Percentiles rank a stretch among this genome's conserved stretches.
Evolutionary conservation across 2,113 vertebrate species (phyloP).

Genomic region (Ophiodon elongatus): DNA sequence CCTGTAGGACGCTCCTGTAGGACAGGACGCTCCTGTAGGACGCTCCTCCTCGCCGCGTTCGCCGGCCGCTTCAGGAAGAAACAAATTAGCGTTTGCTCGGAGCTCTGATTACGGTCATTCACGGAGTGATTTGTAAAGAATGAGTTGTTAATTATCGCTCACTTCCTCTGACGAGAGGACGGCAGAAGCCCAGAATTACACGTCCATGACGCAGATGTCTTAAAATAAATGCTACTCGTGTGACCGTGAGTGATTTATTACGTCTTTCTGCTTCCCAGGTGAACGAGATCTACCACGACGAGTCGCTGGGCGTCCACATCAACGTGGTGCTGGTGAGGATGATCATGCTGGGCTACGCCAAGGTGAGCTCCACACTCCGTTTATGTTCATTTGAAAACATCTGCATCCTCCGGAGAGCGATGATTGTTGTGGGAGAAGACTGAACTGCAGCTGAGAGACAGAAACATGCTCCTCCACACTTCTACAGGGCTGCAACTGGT

Average conservation of each 20-base stretch:
- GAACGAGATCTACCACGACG: conserved; percentile 98
- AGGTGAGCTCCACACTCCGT: conserved; percentile 84
- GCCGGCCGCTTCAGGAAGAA: neutral
- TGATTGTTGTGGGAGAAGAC: neutral
- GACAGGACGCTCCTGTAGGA: no score
- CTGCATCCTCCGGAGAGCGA: neutral
- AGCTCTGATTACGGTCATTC: conserved; percentile 30
- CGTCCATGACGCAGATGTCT: neutral
- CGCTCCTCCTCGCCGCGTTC: neutral
- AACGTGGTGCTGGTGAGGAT: conserved; percentile 98
- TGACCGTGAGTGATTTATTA: neutral
- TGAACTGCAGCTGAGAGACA: neutral
- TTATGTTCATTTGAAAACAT: neutral
- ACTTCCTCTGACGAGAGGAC: neutral
- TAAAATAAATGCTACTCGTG: neutral
- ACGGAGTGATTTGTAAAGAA: neutral
- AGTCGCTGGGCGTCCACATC: conserved; percentile 94
- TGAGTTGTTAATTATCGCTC: neutral
- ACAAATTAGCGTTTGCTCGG: neutral
- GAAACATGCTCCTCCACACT: neutral
- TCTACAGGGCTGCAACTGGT: neutral
- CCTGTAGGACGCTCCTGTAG: no score
- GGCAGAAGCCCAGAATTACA: neutral
- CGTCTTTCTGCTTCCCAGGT: conserved; percentile 83
- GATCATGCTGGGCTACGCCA: conserved; percentile 98